Evolutionary conservation across 2,113 vertebrate species (phyloP).

Genomic region (human (Homo sapiens)): GRCh38 chr4:168859501-168860000

Average conservation of each 20-base stretch:
- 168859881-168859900: neutral
- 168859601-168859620: too few species aligned
- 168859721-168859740: neutral
- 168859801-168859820: neutral
- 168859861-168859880: neutral
- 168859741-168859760: neutral
- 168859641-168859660: too few species aligned
- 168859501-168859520: neutral
- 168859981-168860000: neutral
- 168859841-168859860: slow-evolving; percentile 1
- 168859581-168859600: neutral
- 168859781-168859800: neutral
- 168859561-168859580: neutral
- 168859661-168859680: neutral
- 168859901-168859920: neutral
- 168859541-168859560: neutral
- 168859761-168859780: neutral
- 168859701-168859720: neutral
- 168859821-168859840: neutral
- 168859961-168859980: neutral
- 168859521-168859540: neutral
- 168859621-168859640: neutral
- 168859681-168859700: neutral
- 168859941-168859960: neutral
- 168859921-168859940: neutral